A percentile compares a stretch with the other conserved stretches of the same genome.
Evolutionary conservation across 2,888 invertebrate genomes (phyloP).

Genomic region (Celastrina argiolus): DNA sequence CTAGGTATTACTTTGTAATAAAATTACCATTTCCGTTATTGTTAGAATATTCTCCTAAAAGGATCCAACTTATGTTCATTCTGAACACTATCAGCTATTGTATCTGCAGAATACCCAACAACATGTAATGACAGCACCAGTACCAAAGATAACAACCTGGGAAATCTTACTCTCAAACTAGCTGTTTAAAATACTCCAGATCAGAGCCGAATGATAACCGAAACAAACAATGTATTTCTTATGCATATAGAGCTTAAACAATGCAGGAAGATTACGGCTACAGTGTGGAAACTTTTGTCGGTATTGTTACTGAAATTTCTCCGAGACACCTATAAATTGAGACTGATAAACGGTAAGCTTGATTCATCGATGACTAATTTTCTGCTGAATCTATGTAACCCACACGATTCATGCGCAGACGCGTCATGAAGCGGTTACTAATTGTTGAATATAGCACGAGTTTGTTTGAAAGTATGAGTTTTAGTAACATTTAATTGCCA

Average conservation of each 20-base stretch:
- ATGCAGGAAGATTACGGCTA: constrained; percentile 45
- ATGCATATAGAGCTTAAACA: constrained; percentile 56
- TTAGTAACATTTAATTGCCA: background rate
- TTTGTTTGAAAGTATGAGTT: background rate
- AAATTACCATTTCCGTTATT: too few relatives aligned
- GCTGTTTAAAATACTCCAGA: constrained; percentile 62
- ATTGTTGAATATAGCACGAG: background rate
- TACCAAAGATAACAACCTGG: constrained; percentile 65
- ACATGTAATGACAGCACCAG: constrained; percentile 64
- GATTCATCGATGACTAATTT: constrained; percentile 64
- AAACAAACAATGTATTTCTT: constrained; percentile 64
- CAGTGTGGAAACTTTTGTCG: constrained; percentile 41
- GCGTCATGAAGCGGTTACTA: constrained; percentile 9
- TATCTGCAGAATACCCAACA: constrained; percentile 60
- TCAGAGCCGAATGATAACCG: constrained; percentile 60
- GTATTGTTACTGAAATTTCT: constrained; percentile 48
- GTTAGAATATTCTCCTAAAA: background rate
- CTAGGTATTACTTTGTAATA: too few relatives aligned
- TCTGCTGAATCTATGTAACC: constrained; percentile 28
- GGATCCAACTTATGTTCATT: constrained; percentile 17
- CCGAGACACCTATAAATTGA: constrained; percentile 50
- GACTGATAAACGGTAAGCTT: constrained; percentile 44
- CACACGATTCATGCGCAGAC: constrained; percentile 15
- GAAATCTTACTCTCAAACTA: constrained; percentile 59
- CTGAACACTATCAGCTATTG: constrained; percentile 23